Conservation (phyloP, 1,140 invertebrate species). For the Zaprionus nigranus region DNA sequence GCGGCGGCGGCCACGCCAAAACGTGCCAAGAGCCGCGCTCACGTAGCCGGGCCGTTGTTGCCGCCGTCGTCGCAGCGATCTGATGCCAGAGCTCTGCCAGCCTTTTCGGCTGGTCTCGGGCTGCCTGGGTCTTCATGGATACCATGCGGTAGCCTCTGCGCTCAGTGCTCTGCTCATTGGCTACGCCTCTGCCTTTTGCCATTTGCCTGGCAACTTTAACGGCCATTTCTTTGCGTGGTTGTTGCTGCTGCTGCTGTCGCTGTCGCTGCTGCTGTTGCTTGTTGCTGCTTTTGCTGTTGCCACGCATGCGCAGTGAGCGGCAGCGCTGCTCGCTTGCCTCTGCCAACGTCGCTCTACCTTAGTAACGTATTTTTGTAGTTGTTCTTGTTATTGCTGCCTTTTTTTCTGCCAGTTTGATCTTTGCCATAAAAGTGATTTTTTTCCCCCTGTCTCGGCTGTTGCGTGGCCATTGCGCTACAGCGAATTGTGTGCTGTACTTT, state of each 20-base stretch:
- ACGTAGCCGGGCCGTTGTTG: conserved; percentile 52
- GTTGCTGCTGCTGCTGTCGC: conserved; percentile 25
- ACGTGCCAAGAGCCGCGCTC: conserved; percentile 61
- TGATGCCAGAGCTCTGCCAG: conserved; percentile 9
- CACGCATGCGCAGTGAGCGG: conserved; percentile 65
- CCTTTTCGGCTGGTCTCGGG: conserved; percentile 9
- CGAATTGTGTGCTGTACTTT: conserved; percentile 73
- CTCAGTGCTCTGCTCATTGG: conserved; percentile 34
- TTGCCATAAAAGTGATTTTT: conserved; percentile 81
- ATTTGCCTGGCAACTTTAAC: conserved; percentile 80
- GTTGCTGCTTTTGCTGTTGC: conserved; percentile 55
- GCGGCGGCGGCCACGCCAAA: conserved; percentile 73
- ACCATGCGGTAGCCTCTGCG: conserved; percentile 43
- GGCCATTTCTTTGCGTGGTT: conserved; percentile 70
- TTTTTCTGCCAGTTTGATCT: conserved; percentile 75
- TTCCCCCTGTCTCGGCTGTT: conserved; percentile 61
- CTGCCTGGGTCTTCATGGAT: not conserved
- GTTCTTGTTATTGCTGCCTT: conserved; percentile 49
- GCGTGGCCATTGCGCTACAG: conserved; percentile 78
- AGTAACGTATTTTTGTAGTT: conserved; percentile 68
- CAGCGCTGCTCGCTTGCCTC: conserved; percentile 37
- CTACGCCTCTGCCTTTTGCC: conserved; percentile 77
- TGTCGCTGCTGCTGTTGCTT: conserved; percentile 38
- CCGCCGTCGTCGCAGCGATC: conserved; percentile 10
- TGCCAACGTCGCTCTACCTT: conserved; percentile 56